Evolutionary conservation across 53 echinoderm and acorn worm species (phyloP).

Genomic region (Echinarachnius parma): DNA sequence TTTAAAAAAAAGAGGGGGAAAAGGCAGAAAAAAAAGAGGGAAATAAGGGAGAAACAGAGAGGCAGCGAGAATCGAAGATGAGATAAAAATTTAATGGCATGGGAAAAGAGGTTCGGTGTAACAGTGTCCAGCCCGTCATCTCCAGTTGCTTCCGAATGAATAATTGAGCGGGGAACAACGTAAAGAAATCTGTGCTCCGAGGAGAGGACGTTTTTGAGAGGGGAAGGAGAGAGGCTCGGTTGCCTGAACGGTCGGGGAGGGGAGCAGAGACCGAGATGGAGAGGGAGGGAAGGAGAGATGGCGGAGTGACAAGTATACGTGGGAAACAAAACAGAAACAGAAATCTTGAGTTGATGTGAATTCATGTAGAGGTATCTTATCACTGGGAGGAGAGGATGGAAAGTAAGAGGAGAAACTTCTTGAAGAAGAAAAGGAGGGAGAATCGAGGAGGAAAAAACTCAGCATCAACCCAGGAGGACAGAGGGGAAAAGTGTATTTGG

Average conservation of each 20-base stretch:
- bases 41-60: constrained; percentile 30
- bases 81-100: constrained; percentile 55
- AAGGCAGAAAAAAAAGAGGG: too few species aligned
- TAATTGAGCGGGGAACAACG: constrained; percentile 51
- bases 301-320: too few species aligned
- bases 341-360: constrained; percentile 41
- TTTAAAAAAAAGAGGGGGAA: too few species aligned
- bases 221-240: constrained; percentile 40
- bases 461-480: constrained; percentile 41
- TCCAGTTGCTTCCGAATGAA: constrained; percentile 55
- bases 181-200: constrained; percentile 49
- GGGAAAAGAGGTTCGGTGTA: constrained; percentile 56
- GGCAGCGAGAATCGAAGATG: constrained; percentile 50
- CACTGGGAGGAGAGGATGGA: constrained; percentile 23
- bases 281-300: constrained; percentile 22
- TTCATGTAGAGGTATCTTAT: constrained; percentile 52
- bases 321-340: constrained; percentile 27
- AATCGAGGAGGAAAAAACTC: constrained; percentile 28
- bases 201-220: constrained; percentile 40
- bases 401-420: constrained; percentile 43
- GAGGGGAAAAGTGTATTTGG: constrained; percentile 48
- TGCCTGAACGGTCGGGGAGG: too few species aligned
- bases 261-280: constrained; percentile 8
- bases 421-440: constrained; percentile 22
- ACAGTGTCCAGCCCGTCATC: constrained; percentile 48